A percentile compares a stretch with the other conserved stretches of the same genome.
Evolutionary conservation across 2,797 vertebrate genomes (phyloP).

Genomic region (Psittacula echo): DNA sequence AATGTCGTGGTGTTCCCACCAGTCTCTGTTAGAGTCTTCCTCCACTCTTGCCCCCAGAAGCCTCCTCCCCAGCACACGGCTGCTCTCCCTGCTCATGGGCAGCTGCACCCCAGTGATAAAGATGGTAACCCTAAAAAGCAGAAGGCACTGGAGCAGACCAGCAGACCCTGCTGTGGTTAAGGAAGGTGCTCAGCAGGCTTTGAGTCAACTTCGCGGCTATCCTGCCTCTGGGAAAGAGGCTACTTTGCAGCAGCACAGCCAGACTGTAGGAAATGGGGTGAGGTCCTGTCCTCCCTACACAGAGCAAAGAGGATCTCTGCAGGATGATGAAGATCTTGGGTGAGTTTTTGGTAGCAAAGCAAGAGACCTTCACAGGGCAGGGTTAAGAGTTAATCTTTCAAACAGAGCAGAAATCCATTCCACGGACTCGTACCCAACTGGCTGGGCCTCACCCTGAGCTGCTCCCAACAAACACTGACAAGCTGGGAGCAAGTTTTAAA

Average conservation of each 20-base stretch:
- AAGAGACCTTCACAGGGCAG: not conserved
- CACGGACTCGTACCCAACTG: not conserved
- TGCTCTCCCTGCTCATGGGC: not conserved
- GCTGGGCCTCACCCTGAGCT: not conserved
- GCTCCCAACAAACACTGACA: not conserved
- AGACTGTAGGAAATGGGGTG: not conserved
- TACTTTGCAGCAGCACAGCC: not conserved
- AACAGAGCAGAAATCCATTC: not conserved
- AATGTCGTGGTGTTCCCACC: not conserved
- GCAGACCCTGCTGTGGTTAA: not conserved
- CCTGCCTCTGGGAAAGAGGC: not conserved
- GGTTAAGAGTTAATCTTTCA: not conserved
- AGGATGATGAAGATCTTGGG: not conserved
- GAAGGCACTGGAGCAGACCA: not conserved
- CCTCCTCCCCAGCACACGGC: not conserved
- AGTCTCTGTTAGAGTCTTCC: not conserved
- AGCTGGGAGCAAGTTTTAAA: not conserved
- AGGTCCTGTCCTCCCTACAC: not conserved
- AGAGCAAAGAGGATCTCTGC: not conserved
- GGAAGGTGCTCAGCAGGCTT: not conserved
- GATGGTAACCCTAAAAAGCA: not conserved
- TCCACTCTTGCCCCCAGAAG: not conserved
- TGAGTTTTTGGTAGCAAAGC: not conserved
- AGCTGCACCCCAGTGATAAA: not conserved
- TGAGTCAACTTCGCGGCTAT: fast-evolving